Conservation (phyloP, 2,797 vertebrate species). For the Coluber constrictor region DNA sequence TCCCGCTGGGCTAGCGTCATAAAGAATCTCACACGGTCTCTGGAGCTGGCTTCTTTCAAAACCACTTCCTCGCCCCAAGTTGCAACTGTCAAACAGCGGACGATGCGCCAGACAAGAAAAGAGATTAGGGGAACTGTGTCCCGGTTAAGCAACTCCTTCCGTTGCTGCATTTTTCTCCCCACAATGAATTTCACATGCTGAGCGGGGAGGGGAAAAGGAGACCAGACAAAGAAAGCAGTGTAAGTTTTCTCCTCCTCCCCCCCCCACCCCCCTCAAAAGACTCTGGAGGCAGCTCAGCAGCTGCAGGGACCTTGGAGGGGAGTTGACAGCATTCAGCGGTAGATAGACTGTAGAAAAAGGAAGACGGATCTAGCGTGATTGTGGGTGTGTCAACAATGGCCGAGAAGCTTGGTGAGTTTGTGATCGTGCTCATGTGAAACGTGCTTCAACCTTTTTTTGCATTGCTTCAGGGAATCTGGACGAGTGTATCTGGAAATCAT, state of each 20-base stretch:
- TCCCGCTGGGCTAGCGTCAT: conserved; percentile 20
- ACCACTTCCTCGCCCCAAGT: conserved; percentile 31
- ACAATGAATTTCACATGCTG: conserved; percentile 37
- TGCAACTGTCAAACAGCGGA: conserved; percentile 54
- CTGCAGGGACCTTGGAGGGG: not conserved
- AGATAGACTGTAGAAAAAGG: not conserved
- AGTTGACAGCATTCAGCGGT: fast-evolving
- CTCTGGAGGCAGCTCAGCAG: conserved; percentile 17
- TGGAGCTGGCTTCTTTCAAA: conserved; percentile 38
- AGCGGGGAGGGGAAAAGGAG: conserved; percentile 46
- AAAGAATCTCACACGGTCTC: conserved; percentile 2
- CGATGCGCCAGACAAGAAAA: conserved; percentile 12
- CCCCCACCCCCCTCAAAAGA: not conserved
- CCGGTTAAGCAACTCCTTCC: not conserved
- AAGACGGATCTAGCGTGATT: not conserved
- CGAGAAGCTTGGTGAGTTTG: not conserved
- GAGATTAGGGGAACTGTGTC: not conserved
- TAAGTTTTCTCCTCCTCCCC: conserved; percentile 48
- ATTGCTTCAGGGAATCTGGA: not conserved
- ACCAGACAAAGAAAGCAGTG: conserved; percentile 46
- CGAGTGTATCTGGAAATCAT: not conserved
- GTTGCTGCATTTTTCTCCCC: conserved; percentile 14
- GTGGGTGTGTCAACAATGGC: not conserved
- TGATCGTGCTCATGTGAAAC: not conserved
- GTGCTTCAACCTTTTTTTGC: not conserved